These are phyloP conservation scores for Nibea albiflora DNA, from an alignment of 2,113 vertebrate species.

Conservation along the genomic window DNA sequence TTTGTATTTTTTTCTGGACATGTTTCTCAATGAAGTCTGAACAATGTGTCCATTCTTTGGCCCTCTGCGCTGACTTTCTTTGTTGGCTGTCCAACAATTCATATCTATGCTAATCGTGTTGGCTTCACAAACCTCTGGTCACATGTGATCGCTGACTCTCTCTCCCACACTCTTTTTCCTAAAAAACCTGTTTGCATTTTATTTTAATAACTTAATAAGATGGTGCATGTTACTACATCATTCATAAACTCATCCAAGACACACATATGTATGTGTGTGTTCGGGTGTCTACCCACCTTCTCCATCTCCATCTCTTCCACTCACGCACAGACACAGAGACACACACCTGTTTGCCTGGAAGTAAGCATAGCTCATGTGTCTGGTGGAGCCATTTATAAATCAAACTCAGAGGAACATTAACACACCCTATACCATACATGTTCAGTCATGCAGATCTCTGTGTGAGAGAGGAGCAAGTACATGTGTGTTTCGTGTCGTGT, in stretches of 20 bases:
- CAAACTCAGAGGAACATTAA: conserved; percentile 59
- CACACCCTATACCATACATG: conserved; percentile 51
- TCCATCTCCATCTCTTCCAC: neutral
- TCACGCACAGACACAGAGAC: neutral
- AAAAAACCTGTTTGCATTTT: neutral
- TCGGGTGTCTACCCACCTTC: too few species aligned
- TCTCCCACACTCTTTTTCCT: neutral
- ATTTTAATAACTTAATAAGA: neutral
- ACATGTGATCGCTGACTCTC: neutral
- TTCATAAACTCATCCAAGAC: neutral
- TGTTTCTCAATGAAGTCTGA: neutral
- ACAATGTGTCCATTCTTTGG: neutral
- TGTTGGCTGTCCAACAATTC: neutral
- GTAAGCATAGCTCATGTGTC: conserved; percentile 32
- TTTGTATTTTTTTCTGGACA: neutral
- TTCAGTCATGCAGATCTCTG: conserved; percentile 47
- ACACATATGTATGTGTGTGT: neutral
- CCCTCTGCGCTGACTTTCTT: neutral
- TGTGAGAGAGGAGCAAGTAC: neutral
- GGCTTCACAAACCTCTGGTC: neutral
- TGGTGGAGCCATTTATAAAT: conserved; percentile 25
- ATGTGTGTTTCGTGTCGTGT: conserved; percentile 7
- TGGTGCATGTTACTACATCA: neutral
- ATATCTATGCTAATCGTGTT: neutral
- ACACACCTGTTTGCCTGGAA: conserved; percentile 48